Conservation (phyloP, 1,140 invertebrate genomes). For the Polypedilum pembai region DNA sequence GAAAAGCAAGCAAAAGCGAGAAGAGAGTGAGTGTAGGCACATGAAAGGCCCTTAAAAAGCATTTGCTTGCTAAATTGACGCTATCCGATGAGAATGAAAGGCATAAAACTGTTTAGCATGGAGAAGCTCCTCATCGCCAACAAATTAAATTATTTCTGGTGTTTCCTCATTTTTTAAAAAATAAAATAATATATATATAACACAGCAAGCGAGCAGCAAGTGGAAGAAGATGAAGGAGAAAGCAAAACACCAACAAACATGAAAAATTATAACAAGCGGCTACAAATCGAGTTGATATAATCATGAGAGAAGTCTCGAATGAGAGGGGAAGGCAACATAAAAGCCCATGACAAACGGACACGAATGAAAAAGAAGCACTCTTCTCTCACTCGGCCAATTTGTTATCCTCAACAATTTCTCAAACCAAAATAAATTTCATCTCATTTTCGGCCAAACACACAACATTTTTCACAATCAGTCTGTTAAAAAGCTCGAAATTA, state of each 20-base stretch:
- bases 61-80: slow-evolving; percentile 11
- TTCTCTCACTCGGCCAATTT: background rate
- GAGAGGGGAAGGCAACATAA: background rate
- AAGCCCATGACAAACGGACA: background rate
- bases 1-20: background rate
- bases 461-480: background rate
- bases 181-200: background rate
- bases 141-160: slow-evolving; percentile 28
- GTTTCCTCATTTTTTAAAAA: slow-evolving; percentile 20
- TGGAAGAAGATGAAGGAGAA: background rate
- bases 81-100: slow-evolving; percentile 17
- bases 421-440: background rate
- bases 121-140: background rate
- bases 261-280: slow-evolving; percentile 17
- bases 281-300: slow-evolving; percentile 24
- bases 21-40: background rate
- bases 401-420: slow-evolving; percentile 6
- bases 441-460: background rate
- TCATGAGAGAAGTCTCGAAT: slow-evolving; percentile 6
- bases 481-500: background rate
- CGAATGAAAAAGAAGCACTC: background rate
- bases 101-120: background rate
- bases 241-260: background rate
- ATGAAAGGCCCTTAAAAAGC: background rate
- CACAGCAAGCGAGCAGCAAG: background rate